Evolutionary conservation across 2,797 vertebrate genomes (phyloP).

Genomic region (Pipistrellus pygmaeus): DNA sequence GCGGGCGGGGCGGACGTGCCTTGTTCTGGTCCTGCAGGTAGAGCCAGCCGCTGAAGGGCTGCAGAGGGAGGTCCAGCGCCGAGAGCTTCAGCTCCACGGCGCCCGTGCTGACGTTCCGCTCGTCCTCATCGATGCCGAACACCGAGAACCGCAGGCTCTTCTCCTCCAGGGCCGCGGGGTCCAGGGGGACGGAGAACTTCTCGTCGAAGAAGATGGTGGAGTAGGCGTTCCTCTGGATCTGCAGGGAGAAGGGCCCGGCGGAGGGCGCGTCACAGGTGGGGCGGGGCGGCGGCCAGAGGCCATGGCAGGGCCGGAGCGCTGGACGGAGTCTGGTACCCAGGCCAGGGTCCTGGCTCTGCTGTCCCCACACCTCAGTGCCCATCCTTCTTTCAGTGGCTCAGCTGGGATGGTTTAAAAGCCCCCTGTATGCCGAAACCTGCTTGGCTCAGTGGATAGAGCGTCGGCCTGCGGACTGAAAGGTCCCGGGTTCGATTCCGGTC

Average conservation of each 20-base stretch:
- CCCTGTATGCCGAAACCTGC: too few species aligned
- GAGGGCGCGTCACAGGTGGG: not conserved
- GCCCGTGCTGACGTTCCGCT: conserved; percentile 93
- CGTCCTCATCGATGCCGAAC: conserved; percentile 94
- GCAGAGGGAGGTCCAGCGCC: conserved; percentile 93
- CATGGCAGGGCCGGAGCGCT: not conserved
- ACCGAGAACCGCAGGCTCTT: conserved; percentile 94
- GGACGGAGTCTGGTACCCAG: not conserved
- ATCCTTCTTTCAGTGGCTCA: not conserved
- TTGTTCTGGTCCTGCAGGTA: conserved; percentile 98
- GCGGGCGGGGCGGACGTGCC: conserved; percentile 86
- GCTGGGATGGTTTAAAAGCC: not conserved
- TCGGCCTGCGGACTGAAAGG: too few species aligned
- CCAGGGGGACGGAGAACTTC: conserved; percentile 94
- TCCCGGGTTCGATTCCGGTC: too few species aligned
- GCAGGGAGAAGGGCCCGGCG: not conserved
- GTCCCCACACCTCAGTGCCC: not conserved
- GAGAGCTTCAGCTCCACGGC: conserved; percentile 96
- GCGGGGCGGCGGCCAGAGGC: too few species aligned
- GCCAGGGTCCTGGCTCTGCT: not conserved
- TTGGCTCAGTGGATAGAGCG: too few species aligned
- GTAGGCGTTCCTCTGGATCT: conserved; percentile 95
- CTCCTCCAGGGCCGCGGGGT: conserved; percentile 91
- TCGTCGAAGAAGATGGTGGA: conserved; percentile 95
- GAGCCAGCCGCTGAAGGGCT: conserved; percentile 97